phyloP scores from a whole-genome alignment of 2,113 vertebrate species.

The Phylloscopus trochiloides region DNA sequence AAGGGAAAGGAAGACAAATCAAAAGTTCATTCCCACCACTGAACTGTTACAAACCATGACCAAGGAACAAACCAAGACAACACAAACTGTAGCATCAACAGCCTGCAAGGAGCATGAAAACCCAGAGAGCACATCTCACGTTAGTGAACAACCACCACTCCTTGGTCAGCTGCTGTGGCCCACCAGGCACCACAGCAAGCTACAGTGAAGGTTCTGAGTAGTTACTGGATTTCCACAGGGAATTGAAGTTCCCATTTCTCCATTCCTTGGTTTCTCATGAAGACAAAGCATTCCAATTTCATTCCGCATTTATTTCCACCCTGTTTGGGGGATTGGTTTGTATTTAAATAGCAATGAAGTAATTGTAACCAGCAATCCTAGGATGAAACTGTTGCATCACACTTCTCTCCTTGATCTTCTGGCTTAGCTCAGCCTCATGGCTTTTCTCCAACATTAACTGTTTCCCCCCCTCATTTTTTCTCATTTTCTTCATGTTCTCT shows the following conservation, averaged over 20 bases:
- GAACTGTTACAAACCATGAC: not conserved
- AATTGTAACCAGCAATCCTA: not conserved
- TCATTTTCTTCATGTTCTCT: not conserved
- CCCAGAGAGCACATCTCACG: rapidly evolving
- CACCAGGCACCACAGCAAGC: not conserved
- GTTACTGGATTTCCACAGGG: not conserved
- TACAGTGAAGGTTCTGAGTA: not conserved
- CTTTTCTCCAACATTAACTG: not conserved
- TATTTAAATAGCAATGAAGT: not conserved
- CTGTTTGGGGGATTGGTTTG: not conserved
- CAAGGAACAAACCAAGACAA: not conserved
- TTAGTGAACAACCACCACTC: not conserved
- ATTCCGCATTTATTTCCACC: not conserved
- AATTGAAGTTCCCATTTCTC: not conserved
- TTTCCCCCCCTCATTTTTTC: not conserved
- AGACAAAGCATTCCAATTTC: not conserved
- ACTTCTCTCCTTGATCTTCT: not conserved
- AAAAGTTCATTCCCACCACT: not conserved
- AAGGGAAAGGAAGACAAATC: not conserved
- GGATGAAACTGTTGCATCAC: not conserved
- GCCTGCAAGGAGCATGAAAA: not conserved
- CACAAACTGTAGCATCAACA: rapidly evolving
- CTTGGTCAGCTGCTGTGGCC: not conserved
- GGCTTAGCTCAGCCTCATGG: not conserved
- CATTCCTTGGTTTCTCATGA: not conserved